Conservation (phyloP, 2,113 vertebrate species). For the Muscicapa adusta region DNA sequence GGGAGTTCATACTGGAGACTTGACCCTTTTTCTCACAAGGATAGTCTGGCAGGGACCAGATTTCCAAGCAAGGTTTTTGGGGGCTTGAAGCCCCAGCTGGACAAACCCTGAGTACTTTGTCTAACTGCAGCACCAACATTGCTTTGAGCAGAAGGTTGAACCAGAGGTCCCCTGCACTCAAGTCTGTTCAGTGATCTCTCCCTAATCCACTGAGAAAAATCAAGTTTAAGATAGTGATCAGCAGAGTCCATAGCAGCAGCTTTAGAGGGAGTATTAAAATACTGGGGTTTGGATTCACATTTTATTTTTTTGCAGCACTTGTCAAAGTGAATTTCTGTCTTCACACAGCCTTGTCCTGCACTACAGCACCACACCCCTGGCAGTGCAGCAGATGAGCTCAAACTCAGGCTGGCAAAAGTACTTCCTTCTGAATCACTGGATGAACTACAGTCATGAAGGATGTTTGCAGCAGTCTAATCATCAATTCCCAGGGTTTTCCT, state of each 20-base stretch:
- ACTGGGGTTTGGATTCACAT: background rate
- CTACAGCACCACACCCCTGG: background rate
- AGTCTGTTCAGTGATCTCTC: background rate
- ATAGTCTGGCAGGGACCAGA: background rate
- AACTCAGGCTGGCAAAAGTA: background rate
- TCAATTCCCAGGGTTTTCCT: background rate
- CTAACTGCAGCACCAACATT: background rate
- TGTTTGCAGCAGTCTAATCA: background rate
- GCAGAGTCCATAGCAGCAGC: background rate
- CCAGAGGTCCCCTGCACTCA: background rate
- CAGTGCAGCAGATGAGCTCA: background rate
- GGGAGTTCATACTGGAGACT: background rate
- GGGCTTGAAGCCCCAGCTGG: background rate
- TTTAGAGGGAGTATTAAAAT: background rate
- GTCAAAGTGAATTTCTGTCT: background rate
- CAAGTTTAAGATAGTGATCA: background rate
- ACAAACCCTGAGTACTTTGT: background rate
- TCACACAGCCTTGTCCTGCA: rapidly evolving
- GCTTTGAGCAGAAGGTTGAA: background rate
- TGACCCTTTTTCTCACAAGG: background rate
- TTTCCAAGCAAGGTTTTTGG: background rate
- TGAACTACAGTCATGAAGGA: background rate
- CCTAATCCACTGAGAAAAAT: background rate
- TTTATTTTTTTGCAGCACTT: rapidly evolving
- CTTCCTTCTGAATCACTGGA: background rate